phyloP scores from a whole-genome alignment of 2,113 vertebrate species.

The Spea bombifrons region DNA sequence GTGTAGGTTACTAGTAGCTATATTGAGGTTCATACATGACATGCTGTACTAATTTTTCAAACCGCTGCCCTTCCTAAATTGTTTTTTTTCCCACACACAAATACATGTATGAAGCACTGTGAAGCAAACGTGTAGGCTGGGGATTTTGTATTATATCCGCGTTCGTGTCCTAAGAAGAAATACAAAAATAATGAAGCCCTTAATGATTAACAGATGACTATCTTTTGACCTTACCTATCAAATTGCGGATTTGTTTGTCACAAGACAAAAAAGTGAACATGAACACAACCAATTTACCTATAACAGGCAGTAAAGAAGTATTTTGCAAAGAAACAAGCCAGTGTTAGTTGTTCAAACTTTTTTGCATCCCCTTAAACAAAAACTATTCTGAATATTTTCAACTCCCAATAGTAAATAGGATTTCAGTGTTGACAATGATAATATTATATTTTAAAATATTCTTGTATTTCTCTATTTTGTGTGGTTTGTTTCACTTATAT shows the following conservation, averaged over 20 bases:
- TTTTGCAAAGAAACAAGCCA: slow-evolving; percentile 77
- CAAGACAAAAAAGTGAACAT: slow-evolving; percentile 57
- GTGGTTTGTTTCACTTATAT: slow-evolving; percentile 69
- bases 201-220: slow-evolving; percentile 23
- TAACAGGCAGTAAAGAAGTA: slow-evolving; percentile 62
- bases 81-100: too few relatives aligned
- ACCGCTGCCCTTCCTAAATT: too few relatives aligned
- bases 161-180: neutral
- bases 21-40: too few relatives aligned
- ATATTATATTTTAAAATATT: slow-evolving; percentile 78
- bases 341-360: slow-evolving; percentile 82
- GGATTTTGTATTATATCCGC: too few relatives aligned
- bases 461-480: slow-evolving; percentile 68
- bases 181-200: slow-evolving; percentile 1
- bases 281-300: slow-evolving; percentile 54
- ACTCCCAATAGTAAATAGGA: slow-evolving; percentile 66
- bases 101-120: too few relatives aligned
- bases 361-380: slow-evolving; percentile 76
- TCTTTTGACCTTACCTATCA: slow-evolving; percentile 61
- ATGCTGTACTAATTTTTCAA: too few relatives aligned
- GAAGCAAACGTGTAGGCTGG: too few relatives aligned
- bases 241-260: slow-evolving; percentile 58
- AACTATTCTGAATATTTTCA: slow-evolving; percentile 67
- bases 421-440: slow-evolving; percentile 77
- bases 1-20: too few relatives aligned